Base-by-base conservation (phyloP, 2,113 vertebrate genomes). In the Paraplagusia blochii region DNA sequence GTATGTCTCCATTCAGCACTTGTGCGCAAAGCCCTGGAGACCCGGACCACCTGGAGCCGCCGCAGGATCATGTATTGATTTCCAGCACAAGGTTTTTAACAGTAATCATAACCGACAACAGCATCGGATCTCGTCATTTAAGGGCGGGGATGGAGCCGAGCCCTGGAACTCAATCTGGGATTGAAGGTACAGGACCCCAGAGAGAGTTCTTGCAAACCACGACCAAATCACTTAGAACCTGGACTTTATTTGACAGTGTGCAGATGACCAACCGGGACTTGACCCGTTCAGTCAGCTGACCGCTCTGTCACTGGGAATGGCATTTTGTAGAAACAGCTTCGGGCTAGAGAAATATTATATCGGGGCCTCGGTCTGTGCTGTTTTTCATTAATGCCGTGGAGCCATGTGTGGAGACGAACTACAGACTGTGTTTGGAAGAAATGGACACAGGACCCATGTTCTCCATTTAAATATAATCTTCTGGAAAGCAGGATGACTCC, bases 81-180 rank as follows among this genome's bases (percentile, higher is more conserved):
- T 73, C 53, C 65, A 60, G 58, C 43, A 40, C 47, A 43, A 38
- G 50, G 52, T 58, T 69, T 59, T 53, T 48, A 50, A 46, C 35
- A 43, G 17, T 19, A 66, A 47, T 72, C 50, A 55, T 66, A 57
- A 75, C 51, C 75, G 79, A 81, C 75, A 81, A 47, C 39, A 36
- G 72, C 83, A 68, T 50, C 8, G 34, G 49, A n/a, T 11, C 34
- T 7, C 14, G 29, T 11, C 11, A n/a, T 33, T 36, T 11, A 3
- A 51, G 49, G 49, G n/a, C 11, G 15, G 49, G 8, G 34, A 16
- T 51, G 9, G 29, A 22, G 14, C 10, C 15, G 12, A 34, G 13
- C 29, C 13, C 8, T 6, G 38, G 11, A 40, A 11, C 11, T 40
- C 11, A 40, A 40, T 40, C 22, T 29, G 22, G 22, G 22, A 29